These are phyloP conservation scores for Cyrtonyx montezumae DNA, from an alignment of 2,113 vertebrate species.

Conservation along the genomic window DNA sequence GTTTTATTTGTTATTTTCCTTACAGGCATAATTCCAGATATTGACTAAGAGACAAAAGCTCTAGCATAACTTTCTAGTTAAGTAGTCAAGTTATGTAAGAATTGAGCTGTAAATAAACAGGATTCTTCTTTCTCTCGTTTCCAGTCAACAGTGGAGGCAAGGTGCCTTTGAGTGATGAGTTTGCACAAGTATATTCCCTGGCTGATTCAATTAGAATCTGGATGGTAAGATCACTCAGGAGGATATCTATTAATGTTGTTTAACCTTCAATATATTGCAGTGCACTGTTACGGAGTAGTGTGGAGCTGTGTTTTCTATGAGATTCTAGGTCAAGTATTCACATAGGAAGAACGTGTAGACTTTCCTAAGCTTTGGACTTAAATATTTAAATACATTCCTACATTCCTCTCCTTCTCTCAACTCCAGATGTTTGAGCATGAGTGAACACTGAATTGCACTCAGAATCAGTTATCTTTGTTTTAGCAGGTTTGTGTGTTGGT, in stretches of 20 bases:
- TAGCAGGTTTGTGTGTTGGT: background rate
- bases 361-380: background rate
- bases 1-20: background rate
- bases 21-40: background rate
- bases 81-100: background rate
- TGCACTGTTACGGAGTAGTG: background rate
- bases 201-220: conserved; percentile 95
- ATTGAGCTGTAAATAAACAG: conserved; percentile 16
- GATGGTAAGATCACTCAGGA: conserved; percentile 87
- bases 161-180: conserved; percentile 85
- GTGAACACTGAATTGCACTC: background rate
- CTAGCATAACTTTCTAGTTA: background rate
- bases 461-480: background rate
- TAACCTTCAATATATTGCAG: background rate
- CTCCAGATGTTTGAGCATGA: background rate
- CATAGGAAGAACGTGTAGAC: background rate
- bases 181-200: conserved; percentile 89
- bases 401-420: background rate
- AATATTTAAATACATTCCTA: background rate
- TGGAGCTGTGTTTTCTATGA: background rate
- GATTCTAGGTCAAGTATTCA: background rate
- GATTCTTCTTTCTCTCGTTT: conserved; percentile 51
- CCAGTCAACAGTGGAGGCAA: conserved; percentile 88
- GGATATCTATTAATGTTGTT: background rate
- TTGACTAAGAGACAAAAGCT: background rate